Base-by-base conservation (phyloP, 2,113 vertebrate genomes). In the Zosterops hypoxanthus region DNA sequence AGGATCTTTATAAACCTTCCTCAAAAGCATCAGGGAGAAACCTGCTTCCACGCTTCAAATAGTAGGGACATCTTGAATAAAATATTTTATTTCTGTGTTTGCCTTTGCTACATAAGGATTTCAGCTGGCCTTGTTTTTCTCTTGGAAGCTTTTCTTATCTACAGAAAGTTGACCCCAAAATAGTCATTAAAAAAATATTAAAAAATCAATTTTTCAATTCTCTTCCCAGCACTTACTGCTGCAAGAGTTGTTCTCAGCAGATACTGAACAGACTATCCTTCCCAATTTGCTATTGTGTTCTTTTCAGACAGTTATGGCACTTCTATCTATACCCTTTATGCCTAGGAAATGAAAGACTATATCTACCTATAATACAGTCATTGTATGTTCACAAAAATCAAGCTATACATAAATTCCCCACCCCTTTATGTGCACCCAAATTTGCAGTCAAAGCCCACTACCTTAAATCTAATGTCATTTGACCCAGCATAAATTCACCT, bases 81-180 rank as follows among this genome's bases (percentile, higher is more conserved):
- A 86, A 77, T 68, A 80, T 52, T 95, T 79, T 57, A 76, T 49
- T 70, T 88, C 64, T 44, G 5, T 80, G 22, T 50, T 76, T 92
- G 63, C 31, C 31, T 73, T 69, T 80, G 29, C 47, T 63, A 73
- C 15, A 17, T 63, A 49, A 90, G 52, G 47, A 46, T 49, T 85
- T 85, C 52, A 52, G 8, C 3, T 88, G 86, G 78, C 85, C 49
- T 94, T 12, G 2, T 93, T 96, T 84, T 49, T 21, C 41, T 12
- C 1, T 68, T 60, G 64, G 41, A 92, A 83, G 78, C 64, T 92
- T 86, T 88, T 83, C 34, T 80, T 47, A 81, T 85, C 36, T 86
- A 55, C 42, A 80, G 81, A 82, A 95, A 49, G 28, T 55, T 95
- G 73, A 94, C 81, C 59, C 42, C 25, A 80, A 96, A 88, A 77